Conservation (phyloP, 2,888 invertebrate species). For the Eudemis profundana region DNA sequence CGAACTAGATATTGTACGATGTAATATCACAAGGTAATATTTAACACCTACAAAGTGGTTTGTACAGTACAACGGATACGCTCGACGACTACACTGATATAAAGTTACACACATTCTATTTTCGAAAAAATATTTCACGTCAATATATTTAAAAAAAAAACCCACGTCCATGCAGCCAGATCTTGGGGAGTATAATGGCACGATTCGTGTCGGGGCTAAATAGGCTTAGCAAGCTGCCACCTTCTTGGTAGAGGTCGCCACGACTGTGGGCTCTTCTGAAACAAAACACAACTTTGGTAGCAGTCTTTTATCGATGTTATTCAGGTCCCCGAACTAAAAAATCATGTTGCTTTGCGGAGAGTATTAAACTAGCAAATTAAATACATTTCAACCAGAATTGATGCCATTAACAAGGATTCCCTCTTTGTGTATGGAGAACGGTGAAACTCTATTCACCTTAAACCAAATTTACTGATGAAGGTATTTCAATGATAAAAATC, state of each 20-base stretch:
- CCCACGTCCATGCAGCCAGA: constrained; percentile 3
- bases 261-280: constrained; percentile 59
- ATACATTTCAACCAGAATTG: too few species aligned
- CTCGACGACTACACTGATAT: constrained; percentile 8
- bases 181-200: constrained; percentile 3
- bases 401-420: too few species aligned
- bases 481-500: too few species aligned
- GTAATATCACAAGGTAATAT: constrained; percentile 26
- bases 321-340: too few species aligned
- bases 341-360: too few species aligned
- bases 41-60: constrained; percentile 9
- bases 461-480: too few species aligned
- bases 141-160: constrained; percentile 15
- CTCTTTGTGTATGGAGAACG: too few species aligned
- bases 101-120: constrained; percentile 25
- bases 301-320: background rate
- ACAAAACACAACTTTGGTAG: constrained; percentile 43
- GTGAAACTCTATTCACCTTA: too few species aligned
- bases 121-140: constrained; percentile 27
- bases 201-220: constrained; percentile 4
- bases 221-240: constrained; percentile 64
- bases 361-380: too few species aligned
- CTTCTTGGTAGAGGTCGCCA: constrained; percentile 62
- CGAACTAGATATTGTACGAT: constrained; percentile 22
- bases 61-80: background rate